Percentiles rank a stretch among this genome's conserved stretches.
Evolutionary conservation across 1,140 invertebrate genomes (phyloP).

Genomic region (Brachystomella parvula): DNA sequence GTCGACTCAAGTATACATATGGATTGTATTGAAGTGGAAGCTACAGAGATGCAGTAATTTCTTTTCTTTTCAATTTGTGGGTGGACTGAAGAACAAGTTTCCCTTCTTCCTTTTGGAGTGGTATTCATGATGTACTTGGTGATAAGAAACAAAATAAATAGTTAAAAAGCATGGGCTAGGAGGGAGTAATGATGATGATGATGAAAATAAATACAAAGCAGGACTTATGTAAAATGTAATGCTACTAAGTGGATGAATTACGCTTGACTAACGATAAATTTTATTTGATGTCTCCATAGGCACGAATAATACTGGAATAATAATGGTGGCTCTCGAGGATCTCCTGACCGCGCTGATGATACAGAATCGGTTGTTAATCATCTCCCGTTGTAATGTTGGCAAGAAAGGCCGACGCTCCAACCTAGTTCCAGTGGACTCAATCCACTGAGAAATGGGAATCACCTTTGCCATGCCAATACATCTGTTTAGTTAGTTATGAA

Average conservation of each 20-base stretch:
- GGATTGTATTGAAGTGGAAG: not conserved
- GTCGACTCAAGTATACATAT: too few relatives aligned
- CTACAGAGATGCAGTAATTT: not conserved
- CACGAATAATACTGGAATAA: not conserved
- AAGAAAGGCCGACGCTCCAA: too few relatives aligned
- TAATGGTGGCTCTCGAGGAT: too few relatives aligned
- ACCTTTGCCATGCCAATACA: too few relatives aligned
- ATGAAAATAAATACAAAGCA: not conserved
- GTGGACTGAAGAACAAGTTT: not conserved
- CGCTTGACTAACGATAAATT: not conserved
- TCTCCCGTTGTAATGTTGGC: too few relatives aligned
- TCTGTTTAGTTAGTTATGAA: not conserved
- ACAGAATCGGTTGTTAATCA: too few relatives aligned
- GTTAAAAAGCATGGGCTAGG: not conserved
- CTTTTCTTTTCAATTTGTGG: not conserved
- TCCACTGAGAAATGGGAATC: too few relatives aligned
- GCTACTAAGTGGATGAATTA: not conserved
- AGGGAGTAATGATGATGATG: not conserved
- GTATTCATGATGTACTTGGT: too few relatives aligned
- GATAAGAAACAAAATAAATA: not conserved
- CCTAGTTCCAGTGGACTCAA: too few relatives aligned
- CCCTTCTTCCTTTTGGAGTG: not conserved
- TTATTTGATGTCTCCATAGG: not conserved
- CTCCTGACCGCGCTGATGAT: too few relatives aligned
- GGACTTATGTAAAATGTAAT: not conserved